Percentiles rank a stretch among this genome's conserved stretches.
phyloP scores from a whole-genome alignment of 1,140 invertebrate species.

The Dendroctonus valens region DNA sequence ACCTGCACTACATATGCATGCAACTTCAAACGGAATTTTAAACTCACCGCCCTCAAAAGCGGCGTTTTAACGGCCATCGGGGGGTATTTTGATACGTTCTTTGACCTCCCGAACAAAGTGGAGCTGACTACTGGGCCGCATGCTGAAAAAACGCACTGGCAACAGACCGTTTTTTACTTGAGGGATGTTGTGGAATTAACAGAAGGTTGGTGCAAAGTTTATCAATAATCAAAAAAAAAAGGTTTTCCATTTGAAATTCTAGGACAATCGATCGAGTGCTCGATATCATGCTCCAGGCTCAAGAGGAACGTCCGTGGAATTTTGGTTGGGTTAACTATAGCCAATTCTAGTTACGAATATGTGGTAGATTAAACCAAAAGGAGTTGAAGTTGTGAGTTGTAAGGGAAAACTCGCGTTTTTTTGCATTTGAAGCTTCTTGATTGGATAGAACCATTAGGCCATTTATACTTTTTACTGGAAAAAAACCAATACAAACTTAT shows the following conservation, averaged over 20 bases:
- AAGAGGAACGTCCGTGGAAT: slow-evolving; percentile 47
- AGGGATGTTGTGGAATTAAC: slow-evolving; percentile 68
- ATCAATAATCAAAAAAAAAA: background rate
- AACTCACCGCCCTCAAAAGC: slow-evolving; percentile 66
- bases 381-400: no score
- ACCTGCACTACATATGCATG: slow-evolving; percentile 79
- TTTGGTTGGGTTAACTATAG: slow-evolving; percentile 42
- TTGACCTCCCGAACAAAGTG: slow-evolving; percentile 68
- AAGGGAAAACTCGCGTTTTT: no score
- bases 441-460: no score
- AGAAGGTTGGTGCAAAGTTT: slow-evolving; percentile 57
- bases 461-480: slow-evolving; percentile 29
- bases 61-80: slow-evolving; percentile 83
- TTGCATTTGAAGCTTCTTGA: no score
- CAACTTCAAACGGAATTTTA: slow-evolving; percentile 77
- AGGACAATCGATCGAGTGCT: slow-evolving; percentile 45
- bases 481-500: slow-evolving; percentile 34
- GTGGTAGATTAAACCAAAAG: slow-evolving; percentile 41
- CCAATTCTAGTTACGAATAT: slow-evolving; percentile 45
- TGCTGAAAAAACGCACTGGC: slow-evolving; percentile 89
- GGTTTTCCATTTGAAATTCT: slow-evolving; percentile 24
- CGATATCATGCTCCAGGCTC: slow-evolving; percentile 42
- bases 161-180: slow-evolving; percentile 91
- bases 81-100: slow-evolving; percentile 91
- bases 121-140: slow-evolving; percentile 74